phyloP scores from a whole-genome alignment of 2,888 invertebrate species.

The Ethmia dodecea region DNA sequence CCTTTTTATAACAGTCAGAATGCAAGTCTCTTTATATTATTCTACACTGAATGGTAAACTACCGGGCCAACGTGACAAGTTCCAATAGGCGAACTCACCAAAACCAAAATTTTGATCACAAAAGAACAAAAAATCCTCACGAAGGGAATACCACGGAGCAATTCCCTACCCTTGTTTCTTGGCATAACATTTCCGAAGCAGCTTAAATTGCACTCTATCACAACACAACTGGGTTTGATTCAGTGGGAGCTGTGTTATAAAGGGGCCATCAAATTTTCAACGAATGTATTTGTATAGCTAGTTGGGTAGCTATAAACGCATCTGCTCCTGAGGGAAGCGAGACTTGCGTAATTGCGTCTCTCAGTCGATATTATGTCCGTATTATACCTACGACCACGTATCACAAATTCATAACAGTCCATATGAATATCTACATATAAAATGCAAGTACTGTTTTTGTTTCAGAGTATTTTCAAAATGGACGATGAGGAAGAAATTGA shows the following conservation, averaged over 20 bases:
- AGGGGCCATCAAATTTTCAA: too few relatives aligned
- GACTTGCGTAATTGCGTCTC: slow-evolving; percentile 27
- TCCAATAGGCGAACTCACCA: too few relatives aligned
- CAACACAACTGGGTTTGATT: slow-evolving; percentile 10
- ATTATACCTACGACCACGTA: too few relatives aligned
- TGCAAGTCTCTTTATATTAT: too few relatives aligned
- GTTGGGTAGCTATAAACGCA: slow-evolving; percentile 31
- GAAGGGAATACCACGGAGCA: slow-evolving; percentile 43
- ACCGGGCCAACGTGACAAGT: slow-evolving; percentile 37
- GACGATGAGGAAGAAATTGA: slow-evolving; percentile 32
- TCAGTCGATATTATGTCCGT: slow-evolving; percentile 11
- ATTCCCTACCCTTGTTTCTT: slow-evolving; percentile 15
- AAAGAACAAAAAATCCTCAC: slow-evolving; percentile 39
- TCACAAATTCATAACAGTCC: too few relatives aligned
- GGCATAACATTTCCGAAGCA: neutral
- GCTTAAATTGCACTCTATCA: slow-evolving; percentile 22
- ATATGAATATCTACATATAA: too few relatives aligned
- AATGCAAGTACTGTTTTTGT: too few relatives aligned
- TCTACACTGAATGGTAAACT: too few relatives aligned
- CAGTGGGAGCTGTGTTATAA: slow-evolving; percentile 23
- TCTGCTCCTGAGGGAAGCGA: slow-evolving; percentile 25
- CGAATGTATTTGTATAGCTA: slow-evolving; percentile 37
- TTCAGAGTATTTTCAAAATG: slow-evolving; percentile 31
- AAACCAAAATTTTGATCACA: slow-evolving; percentile 29
- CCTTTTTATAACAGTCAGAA: too few relatives aligned